Base-by-base conservation (phyloP, 2,888 invertebrate species). In the Chalcis sispes region DNA sequence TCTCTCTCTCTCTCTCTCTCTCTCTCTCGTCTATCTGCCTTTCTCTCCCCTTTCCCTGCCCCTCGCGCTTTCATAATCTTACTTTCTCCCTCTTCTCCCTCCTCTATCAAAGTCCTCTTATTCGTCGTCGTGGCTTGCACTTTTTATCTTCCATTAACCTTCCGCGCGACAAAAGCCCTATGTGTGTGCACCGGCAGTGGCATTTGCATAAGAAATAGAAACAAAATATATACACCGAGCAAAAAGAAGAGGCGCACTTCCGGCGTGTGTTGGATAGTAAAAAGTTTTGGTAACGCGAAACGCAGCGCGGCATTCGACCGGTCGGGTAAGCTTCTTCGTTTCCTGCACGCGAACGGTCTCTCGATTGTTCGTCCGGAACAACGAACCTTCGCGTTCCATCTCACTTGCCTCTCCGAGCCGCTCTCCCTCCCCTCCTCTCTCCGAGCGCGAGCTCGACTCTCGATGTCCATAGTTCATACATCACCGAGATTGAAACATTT, bases 401-500 rank as follows among this genome's bases (percentile, higher is more conserved):
- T 25, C 72, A 46, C 64, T 61, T 71, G 70, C 48, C 61, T 7
- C 75, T 77, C 75, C 20, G 77, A 75, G 80, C 82, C 79, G 67
- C 54, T 76, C 64, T 27, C 67, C 54, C 59, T 62, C 62, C 71
- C 52, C 29, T 4, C 36, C 32, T 62, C 29, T 70, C 75, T 77
- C 77, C 20, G n/a, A n/a, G n/a, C n/a, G n/a, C n/a, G n/a, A n/a
- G n/a, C 52, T 58, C 79, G 72, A 77, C 79, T 79, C 79, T 77
- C 78, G 79, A 81, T 80, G 79, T 77, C 79, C 81, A 74, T 74
- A 72, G 72, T 78, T 72, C 84, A 87, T 87, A 87, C 86, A 87
- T 88, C 87, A 88, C 82, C 83, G 82, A 83, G 86, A 88, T 88
- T 88, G 87, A 88, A 88, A 88, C 88, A 87, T 88, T 88, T 88